Percentiles rank a stretch among this genome's conserved stretches.
Evolutionary conservation across 2,797 vertebrate species (phyloP).

Genomic region (Varecia variegata): DNA sequence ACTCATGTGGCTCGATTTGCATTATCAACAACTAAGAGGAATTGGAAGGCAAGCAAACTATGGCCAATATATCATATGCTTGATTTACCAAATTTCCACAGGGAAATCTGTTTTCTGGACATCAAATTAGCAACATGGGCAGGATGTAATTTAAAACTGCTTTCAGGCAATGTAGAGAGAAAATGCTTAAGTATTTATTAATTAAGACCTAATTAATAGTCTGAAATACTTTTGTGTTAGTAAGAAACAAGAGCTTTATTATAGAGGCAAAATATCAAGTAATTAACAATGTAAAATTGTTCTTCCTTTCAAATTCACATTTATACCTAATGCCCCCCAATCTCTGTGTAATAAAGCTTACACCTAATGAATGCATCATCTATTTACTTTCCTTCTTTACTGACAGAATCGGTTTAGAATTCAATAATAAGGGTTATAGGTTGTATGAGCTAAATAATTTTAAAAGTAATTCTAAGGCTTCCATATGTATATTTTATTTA

Average conservation of each 20-base stretch:
- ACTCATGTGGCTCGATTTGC: slow-evolving; percentile 19
- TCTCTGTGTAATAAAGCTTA: background rate
- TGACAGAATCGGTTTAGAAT: background rate
- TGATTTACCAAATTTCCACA: slow-evolving; percentile 32
- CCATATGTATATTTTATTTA: background rate
- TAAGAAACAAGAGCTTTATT: slow-evolving; percentile 54
- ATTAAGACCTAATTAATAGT: slow-evolving; percentile 67
- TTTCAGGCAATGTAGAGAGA: slow-evolving; percentile 65
- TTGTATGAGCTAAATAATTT: background rate
- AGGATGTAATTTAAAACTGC: slow-evolving; percentile 59
- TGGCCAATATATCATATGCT: slow-evolving; percentile 11
- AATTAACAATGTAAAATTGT: slow-evolving; percentile 60
- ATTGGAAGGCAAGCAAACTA: slow-evolving; percentile 16
- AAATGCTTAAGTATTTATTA: slow-evolving; percentile 77
- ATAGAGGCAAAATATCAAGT: slow-evolving; percentile 59
- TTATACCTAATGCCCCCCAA: background rate
- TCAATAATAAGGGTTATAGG: background rate
- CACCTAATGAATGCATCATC: background rate
- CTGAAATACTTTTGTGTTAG: slow-evolving; percentile 59
- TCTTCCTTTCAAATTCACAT: background rate
- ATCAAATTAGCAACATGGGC: slow-evolving; percentile 57
- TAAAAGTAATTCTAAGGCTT: background rate
- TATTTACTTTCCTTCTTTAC: background rate
- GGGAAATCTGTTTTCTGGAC: slow-evolving; percentile 52
- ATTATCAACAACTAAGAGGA: slow-evolving; percentile 59